These are phyloP conservation scores for Catharus bicknelli DNA, from an alignment of 2,113 vertebrate species.

Conservation along the genomic window DNA sequence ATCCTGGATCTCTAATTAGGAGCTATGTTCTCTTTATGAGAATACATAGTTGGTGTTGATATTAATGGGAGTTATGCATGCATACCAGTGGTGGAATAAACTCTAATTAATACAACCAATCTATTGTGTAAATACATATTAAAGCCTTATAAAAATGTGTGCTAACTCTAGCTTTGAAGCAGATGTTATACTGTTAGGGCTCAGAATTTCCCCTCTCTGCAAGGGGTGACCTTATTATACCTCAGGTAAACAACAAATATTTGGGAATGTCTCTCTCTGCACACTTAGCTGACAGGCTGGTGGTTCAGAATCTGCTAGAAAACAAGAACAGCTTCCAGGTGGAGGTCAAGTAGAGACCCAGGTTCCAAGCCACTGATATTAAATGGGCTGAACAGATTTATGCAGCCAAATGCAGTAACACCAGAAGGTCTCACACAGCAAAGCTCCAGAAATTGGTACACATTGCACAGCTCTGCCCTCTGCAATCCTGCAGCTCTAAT, in stretches of 20 bases:
- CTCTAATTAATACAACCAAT: conserved; percentile 32
- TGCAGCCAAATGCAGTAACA: not conserved
- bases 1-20: not conserved
- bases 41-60: not conserved
- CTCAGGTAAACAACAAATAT: conserved; percentile 19
- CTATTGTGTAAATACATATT: conserved; percentile 25
- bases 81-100: not conserved
- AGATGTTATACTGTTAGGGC: not conserved
- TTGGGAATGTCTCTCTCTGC: not conserved
- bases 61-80: not conserved
- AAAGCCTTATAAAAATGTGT: not conserved
- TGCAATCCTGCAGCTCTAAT: not conserved
- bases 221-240: not conserved
- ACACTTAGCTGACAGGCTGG: not conserved
- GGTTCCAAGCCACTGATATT: not conserved
- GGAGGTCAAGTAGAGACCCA: not conserved
- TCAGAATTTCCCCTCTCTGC: not conserved
- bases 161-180: not conserved
- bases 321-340: not conserved
- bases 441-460: not conserved
- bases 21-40: not conserved
- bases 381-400: not conserved
- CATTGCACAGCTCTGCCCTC: not conserved
- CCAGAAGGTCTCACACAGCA: not conserved
- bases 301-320: not conserved